Conservation (phyloP, 2,797 vertebrate genomes). For the Argya squamiceps region DNA sequence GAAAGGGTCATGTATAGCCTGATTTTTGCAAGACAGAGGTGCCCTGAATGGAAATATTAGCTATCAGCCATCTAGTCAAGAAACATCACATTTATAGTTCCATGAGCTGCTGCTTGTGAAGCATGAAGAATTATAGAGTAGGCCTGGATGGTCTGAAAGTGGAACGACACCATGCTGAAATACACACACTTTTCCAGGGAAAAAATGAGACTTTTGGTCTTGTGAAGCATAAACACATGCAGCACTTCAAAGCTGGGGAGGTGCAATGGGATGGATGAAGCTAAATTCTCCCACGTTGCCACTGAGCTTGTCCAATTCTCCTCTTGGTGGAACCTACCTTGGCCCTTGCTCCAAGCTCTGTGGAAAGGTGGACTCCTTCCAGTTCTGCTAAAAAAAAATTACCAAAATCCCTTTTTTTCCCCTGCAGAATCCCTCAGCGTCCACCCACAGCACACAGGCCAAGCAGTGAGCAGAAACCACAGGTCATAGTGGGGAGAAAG, state of each 20-base stretch:
- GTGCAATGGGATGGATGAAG: not conserved
- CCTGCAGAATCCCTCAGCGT: not conserved
- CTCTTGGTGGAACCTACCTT: not conserved
- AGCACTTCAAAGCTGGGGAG: not conserved
- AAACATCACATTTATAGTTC: not conserved
- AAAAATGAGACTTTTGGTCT: not conserved
- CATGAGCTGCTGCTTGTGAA: not conserved
- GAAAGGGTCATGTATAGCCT: constrained; percentile 46
- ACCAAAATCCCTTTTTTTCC: not conserved
- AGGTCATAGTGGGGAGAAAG: not conserved
- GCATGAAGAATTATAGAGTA: not conserved
- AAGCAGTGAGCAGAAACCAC: not conserved
- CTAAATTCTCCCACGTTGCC: not conserved
- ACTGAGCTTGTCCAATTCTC: not conserved
- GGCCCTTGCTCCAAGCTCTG: not conserved
- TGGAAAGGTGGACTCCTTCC: not conserved
- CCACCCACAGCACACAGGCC: not conserved
- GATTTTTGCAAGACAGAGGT: constrained; percentile 40
- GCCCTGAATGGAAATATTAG: constrained; percentile 35
- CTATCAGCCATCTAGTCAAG: not conserved
- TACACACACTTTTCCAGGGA: not conserved
- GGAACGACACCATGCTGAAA: not conserved
- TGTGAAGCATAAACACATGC: not conserved
- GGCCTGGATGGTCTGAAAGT: not conserved
- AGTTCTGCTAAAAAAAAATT: not conserved